Evolutionary conservation across 1,140 invertebrate species (phyloP).

Genomic region (Mercenaria mercenaria): DNA sequence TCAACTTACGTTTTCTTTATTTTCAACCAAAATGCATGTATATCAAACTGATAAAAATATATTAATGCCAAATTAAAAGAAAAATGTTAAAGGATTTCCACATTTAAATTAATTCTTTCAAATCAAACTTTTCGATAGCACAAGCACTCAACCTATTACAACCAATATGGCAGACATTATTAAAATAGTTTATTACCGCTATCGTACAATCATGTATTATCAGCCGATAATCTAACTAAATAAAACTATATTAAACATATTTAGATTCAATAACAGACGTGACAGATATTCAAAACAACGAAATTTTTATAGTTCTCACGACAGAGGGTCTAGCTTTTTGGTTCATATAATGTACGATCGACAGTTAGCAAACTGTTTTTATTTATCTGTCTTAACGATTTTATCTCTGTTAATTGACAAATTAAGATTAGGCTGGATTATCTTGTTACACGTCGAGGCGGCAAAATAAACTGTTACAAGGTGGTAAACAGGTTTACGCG

Average conservation of each 20-base stretch:
- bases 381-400: not conserved
- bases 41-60: too few species aligned
- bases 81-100: too few species aligned
- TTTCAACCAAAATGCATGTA: too few species aligned
- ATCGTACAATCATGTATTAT: too few species aligned
- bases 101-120: too few species aligned
- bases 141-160: too few species aligned
- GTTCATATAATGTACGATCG: not conserved
- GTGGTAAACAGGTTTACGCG: not conserved
- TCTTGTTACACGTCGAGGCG: not conserved
- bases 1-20: too few species aligned
- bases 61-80: too few species aligned
- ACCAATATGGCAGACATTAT: too few species aligned
- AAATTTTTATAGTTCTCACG: not conserved
- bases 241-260: not conserved
- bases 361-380: not conserved
- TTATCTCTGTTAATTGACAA: not conserved
- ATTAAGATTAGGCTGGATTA: not conserved
- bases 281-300: not conserved
- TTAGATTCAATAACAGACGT: not conserved
- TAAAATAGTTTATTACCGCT: too few species aligned
- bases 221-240: too few species aligned
- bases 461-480: not conserved
- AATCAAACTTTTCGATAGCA: too few species aligned
- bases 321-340: not conserved